Conservation (phyloP, 2,113 vertebrate genomes). For the Thermophis baileyi region DNA sequence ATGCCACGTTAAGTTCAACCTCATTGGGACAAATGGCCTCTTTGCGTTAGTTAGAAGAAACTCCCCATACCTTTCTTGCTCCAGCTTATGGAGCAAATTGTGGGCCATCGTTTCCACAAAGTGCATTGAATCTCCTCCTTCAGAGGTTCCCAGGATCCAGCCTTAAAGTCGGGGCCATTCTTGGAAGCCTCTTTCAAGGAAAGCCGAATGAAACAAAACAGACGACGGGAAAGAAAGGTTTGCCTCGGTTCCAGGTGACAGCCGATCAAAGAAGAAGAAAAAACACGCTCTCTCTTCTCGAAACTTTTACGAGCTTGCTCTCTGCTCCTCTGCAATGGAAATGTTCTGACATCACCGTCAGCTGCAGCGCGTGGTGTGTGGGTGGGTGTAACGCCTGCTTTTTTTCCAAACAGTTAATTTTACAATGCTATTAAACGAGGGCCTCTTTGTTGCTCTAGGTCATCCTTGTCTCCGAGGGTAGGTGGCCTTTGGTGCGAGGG, state of each 20-base stretch:
- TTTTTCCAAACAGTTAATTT: slow-evolving; percentile 76
- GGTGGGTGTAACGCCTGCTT: slow-evolving; percentile 46
- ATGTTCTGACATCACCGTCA: slow-evolving; percentile 72
- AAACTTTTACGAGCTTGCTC: slow-evolving; percentile 57
- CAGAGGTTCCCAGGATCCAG: background rate
- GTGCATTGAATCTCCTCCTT: background rate
- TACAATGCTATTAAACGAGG: slow-evolving; percentile 69
- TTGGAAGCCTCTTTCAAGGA: background rate
- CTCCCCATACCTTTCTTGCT: background rate
- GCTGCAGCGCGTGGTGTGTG: slow-evolving; percentile 70
- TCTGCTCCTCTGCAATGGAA: slow-evolving; percentile 64
- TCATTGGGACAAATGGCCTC: too few relatives aligned
- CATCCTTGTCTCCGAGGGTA: slow-evolving; percentile 61
- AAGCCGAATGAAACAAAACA: background rate
- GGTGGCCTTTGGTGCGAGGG: slow-evolving; percentile 61
- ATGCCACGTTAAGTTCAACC: too few relatives aligned
- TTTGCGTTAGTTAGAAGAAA: too few relatives aligned
- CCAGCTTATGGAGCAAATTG: background rate
- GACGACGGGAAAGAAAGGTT: fast-evolving
- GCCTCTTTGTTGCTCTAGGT: slow-evolving; percentile 65
- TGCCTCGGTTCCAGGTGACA: background rate
- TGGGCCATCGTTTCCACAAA: background rate
- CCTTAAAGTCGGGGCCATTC: background rate
- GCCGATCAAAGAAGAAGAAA: background rate
- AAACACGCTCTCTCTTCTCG: slow-evolving; percentile 29